A percentile compares a stretch with the other conserved stretches of the same genome.
These are phyloP conservation scores for Thripadectes ignobilis DNA, from an alignment of 2,797 vertebrate genomes.

Conservation along the genomic window DNA sequence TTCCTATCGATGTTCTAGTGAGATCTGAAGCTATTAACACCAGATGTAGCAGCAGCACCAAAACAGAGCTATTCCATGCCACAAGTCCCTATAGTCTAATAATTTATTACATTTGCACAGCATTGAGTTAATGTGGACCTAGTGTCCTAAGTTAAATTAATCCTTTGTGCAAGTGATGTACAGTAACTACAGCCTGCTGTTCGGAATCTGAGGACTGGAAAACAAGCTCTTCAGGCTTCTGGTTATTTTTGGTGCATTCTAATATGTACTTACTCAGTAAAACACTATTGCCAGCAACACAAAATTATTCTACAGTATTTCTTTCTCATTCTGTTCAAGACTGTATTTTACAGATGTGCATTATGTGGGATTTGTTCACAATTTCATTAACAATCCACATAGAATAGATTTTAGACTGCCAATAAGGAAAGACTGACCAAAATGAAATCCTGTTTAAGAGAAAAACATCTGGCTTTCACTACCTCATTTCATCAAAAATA, in stretches of 20 bases:
- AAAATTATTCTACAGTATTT: background rate
- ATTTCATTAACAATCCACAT: background rate
- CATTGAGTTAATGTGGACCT: background rate
- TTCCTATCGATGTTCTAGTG: background rate
- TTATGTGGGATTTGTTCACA: background rate
- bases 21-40: background rate
- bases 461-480: background rate
- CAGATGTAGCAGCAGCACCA: background rate
- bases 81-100: background rate
- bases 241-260: background rate
- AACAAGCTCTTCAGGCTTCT: background rate
- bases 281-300: background rate
- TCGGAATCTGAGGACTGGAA: background rate
- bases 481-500: background rate
- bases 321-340: background rate
- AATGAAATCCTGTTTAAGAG: background rate
- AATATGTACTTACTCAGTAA: background rate
- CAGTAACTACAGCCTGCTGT: background rate
- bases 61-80: background rate
- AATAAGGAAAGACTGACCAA: background rate
- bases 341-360: background rate
- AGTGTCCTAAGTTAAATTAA: conserved; percentile 2
- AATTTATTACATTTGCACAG: background rate
- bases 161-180: background rate
- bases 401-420: background rate